Conservation (phyloP, 2,888 invertebrate species). For the Arrhopalites spinosus region DNA sequence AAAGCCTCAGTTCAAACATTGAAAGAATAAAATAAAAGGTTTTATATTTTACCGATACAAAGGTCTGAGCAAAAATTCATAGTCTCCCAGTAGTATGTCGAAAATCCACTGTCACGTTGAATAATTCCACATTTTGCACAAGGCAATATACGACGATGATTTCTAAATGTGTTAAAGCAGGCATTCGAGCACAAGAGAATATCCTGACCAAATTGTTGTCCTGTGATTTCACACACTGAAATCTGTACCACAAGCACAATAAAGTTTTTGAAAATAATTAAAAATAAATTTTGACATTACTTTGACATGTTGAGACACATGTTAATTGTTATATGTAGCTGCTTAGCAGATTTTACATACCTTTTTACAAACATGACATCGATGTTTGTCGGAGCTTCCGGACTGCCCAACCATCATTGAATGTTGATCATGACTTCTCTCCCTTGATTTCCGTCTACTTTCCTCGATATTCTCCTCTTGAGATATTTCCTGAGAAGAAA, state of each 20-base stretch:
- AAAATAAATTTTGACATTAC: not conserved
- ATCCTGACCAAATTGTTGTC: conserved; percentile 49
- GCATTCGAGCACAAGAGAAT: conserved; percentile 49
- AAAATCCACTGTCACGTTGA: conserved; percentile 33
- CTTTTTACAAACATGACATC: conserved; percentile 44
- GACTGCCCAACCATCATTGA: not conserved
- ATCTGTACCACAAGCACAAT: conserved; percentile 33
- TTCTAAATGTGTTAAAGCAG: conserved; percentile 52
- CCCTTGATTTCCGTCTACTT: conserved; percentile 10
- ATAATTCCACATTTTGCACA: conserved; percentile 51
- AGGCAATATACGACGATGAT: conserved; percentile 46
- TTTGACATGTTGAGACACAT: not conserved
- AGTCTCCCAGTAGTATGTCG: conserved; percentile 73
- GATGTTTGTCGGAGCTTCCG: not conserved
- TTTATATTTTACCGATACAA: conserved; percentile 69
- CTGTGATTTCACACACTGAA: conserved; percentile 39
- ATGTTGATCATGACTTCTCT: not conserved
- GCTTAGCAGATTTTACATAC: conserved; percentile 36
- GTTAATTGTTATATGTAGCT: not conserved
- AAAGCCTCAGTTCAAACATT: conserved; percentile 13
- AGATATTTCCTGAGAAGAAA: conserved; percentile 15
- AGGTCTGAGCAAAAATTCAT: conserved; percentile 91
- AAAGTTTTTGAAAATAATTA: no score
- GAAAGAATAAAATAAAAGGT: not conserved
- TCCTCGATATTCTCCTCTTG: not conserved